Conservation (phyloP, 2,113 vertebrate genomes). For the Sclerurus mexicanus region DNA sequence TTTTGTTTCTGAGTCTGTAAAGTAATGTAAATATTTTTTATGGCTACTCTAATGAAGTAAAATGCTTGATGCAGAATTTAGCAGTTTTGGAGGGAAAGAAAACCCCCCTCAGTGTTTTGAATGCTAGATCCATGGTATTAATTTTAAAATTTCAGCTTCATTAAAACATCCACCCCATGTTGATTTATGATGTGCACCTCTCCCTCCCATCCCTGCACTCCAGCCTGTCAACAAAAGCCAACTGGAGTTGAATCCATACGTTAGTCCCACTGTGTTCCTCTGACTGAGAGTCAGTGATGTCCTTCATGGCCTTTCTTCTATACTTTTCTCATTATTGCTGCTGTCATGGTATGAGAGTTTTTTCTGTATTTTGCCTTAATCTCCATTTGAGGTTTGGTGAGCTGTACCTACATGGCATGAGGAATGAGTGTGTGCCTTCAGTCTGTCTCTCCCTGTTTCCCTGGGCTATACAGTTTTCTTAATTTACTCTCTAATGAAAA, state of each 20-base stretch:
- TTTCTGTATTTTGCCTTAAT: background rate
- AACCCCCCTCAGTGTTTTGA: background rate
- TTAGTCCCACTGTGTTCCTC: background rate
- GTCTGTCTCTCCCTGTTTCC: background rate
- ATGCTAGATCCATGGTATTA: fast-evolving
- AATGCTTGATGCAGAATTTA: background rate
- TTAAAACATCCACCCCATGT: background rate
- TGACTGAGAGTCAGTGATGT: background rate
- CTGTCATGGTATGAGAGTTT: background rate
- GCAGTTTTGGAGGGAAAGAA: background rate
- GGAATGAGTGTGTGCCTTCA: background rate
- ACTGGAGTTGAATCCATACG: background rate
- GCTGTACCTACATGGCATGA: background rate
- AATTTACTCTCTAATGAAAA: background rate
- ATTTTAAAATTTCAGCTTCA: background rate
- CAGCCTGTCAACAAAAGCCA: background rate
- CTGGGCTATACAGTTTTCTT: background rate
- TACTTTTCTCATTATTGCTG: background rate
- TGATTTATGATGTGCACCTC: background rate
- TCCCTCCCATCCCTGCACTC: background rate
- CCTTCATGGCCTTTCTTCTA: background rate
- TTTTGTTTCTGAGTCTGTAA: background rate
- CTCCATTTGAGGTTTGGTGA: background rate
- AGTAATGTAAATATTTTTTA: background rate
- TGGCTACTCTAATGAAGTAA: background rate